Evolutionary conservation across 1,140 invertebrate genomes (phyloP).

Genomic region (Cephus cinctus): DNA sequence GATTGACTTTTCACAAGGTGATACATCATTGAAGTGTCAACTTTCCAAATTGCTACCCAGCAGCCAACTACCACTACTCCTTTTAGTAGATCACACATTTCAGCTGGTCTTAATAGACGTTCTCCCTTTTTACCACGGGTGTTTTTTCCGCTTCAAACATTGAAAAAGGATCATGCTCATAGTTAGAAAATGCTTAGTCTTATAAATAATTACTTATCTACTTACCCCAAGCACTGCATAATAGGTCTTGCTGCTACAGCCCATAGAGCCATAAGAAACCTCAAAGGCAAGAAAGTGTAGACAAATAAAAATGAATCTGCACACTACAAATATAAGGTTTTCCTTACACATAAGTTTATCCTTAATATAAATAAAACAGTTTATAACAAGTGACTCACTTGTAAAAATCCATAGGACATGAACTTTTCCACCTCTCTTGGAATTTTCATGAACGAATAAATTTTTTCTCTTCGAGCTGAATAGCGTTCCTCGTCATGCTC

Average conservation of each 20-base stretch:
- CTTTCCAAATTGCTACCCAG: slow-evolving; percentile 80
- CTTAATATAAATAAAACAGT: too few relatives aligned
- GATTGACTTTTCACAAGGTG: slow-evolving; percentile 98
- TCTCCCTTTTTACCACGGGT: slow-evolving; percentile 30
- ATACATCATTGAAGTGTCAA: slow-evolving; percentile 98
- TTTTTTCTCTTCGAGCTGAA: slow-evolving; percentile 89
- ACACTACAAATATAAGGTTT: slow-evolving; percentile 64
- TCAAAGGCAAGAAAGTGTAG: slow-evolving; percentile 94
- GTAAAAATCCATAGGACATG: slow-evolving; percentile 94
- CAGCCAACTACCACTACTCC: slow-evolving; percentile 84
- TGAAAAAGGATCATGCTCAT: slow-evolving; percentile 4
- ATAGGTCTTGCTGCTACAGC: slow-evolving; percentile 72
- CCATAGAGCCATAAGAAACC: slow-evolving; percentile 86
- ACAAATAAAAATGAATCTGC: slow-evolving; percentile 98
- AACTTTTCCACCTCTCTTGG: slow-evolving; percentile 92
- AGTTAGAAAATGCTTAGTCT: neutral
- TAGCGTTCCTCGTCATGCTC: slow-evolving; percentile 94
- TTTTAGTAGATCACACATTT: slow-evolving; percentile 96
- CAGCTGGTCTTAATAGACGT: slow-evolving; percentile 77
- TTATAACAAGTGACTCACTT: slow-evolving; percentile 51
- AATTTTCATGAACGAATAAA: slow-evolving; percentile 97
- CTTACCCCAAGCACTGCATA: slow-evolving; percentile 70
- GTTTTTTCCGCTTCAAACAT: slow-evolving; percentile 34
- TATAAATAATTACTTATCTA: slow-evolving; percentile 23
- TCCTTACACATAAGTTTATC: too few relatives aligned